Percentiles rank a stretch among this genome's conserved stretches.
These are phyloP conservation scores for Drosophila helvetica DNA, from an alignment of 2,888 invertebrate genomes.

Conservation along the genomic window DNA sequence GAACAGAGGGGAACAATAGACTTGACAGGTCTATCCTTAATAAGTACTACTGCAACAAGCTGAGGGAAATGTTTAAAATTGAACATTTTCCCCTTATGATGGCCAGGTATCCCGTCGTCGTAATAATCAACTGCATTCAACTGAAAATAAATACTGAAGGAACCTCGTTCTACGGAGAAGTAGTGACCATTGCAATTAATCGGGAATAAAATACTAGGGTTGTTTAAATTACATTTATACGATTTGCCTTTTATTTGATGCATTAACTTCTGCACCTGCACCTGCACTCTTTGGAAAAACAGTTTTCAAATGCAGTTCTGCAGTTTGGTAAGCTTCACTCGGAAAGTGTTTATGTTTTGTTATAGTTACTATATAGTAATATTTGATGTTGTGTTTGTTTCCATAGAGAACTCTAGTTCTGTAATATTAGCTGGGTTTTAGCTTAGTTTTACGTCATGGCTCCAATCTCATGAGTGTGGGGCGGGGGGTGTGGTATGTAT, in stretches of 20 bases:
- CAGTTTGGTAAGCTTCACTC: constrained; percentile 70
- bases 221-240: constrained; percentile 63
- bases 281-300: constrained; percentile 51
- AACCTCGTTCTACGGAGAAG: background rate
- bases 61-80: background rate
- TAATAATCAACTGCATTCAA: background rate
- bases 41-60: too few relatives aligned
- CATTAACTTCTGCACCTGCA: constrained; percentile 52
- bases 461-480: constrained; percentile 10
- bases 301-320: constrained; percentile 67
- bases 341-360: constrained; percentile 36
- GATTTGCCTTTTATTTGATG: constrained; percentile 73
- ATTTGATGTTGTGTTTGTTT: constrained; percentile 26
- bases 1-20: too few relatives aligned
- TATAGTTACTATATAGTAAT: constrained; percentile 21
- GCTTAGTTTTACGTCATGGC: constrained; percentile 73
- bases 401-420: constrained; percentile 65
- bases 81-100: background rate
- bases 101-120: background rate
- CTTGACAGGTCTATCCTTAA: too few relatives aligned
- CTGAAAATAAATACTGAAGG: background rate
- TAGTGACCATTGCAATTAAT: background rate
- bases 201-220: constrained; percentile 21
- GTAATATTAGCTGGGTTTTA: constrained; percentile 63
- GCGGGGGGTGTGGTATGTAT: constrained; percentile 20